Evolutionary conservation across 2,113 vertebrate species (phyloP), one percentile per base, ranked within the genome.

Genomic region (Zosterops lateralis): DNA sequence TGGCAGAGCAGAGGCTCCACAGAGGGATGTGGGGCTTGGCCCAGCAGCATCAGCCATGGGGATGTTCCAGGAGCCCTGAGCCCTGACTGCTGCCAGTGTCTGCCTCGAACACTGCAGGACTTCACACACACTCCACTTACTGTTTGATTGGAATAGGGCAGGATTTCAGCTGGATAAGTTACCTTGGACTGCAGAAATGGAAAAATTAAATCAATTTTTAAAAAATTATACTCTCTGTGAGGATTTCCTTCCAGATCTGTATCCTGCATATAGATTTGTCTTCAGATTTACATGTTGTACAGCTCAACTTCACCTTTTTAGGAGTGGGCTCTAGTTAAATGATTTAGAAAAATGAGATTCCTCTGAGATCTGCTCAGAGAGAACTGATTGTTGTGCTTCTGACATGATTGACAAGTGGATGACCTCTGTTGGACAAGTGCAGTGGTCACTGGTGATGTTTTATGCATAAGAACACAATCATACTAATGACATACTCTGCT

Each of bases 31-130:
- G 21, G n/a, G 14, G 12, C 3, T 6, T 40, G 47, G 42, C 40
- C 45, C 45, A 26, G 74, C 48, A 44, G 57, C 21, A 4, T 25
- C 51, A 48, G 38, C 44, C 14, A 1, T 4, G 2, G 47, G 6
- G 56, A 10, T 17, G 4, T 28, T 47, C 26, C 15, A 13, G 56
- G 68, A 74, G 44, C 50, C 32, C 47, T 0, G 0, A 12, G 40
- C 34, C 22, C 19, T 42, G 36, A 12, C 6, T 44, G 40, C 36
- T 47, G 29, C 12, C 6, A 17, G 64, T 11, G 26, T 50, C 51
- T 93, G 66, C 72, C 74, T 54, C 3, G 1, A 32, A 14, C 44
- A 6, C 85, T 56, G 58, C 64, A 44, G 53, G 32, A 3, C 67
- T 79, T 58, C 47, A 56, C 21, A 11, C 60, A 28, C 58, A 3